Evolutionary conservation across 2,113 vertebrate species (phyloP), one percentile per base, ranked within the genome.

Genomic region (Girardinichthys multiradiatus): DNA sequence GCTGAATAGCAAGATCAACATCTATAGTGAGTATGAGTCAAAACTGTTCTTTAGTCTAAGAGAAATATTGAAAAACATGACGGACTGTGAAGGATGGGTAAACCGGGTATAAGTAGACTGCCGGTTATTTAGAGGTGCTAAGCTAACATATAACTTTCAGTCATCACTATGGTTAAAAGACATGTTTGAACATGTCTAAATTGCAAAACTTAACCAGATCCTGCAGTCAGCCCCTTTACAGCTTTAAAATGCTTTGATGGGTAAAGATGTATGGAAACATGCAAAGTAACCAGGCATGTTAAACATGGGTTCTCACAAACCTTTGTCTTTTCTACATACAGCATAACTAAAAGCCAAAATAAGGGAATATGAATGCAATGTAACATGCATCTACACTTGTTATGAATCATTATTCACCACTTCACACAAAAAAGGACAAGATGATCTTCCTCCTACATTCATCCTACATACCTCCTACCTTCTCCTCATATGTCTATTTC

Each of bases 401-500:
- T 51, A 26, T 5, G 9, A 26, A 51, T 12, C n/a, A 57, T 29
- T 39, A 77, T 30, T 37, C 19, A 48, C 1, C 15, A 66, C 26
- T 68, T 64, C 24, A 28, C 39, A 27, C 31, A 64, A 24, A 35
- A 24, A 69, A 73, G 57, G 35, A 76, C 59, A 29, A 31, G 17
- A 33, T 64, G 19, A 3, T 62, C 19, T 57, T 45, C 30, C 70
- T 63, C 64, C 62, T 15, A 57, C 24, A 58, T 30, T 19, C 28
- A 26, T 59, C 74, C 30, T 13, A 51, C 19, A 57, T 33, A 14
- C 30, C 33, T 61, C 75, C 33, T 28, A 29, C 21, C 15, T 29
- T 8, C 39, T 13, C 6, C 42, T 24, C 9, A 15, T 12, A 12
- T 69, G 29, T 37, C 14, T 58, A 51, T 62, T 64, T 63, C 21